These are phyloP conservation scores for Epinotia ramella DNA, from an alignment of 2,888 invertebrate species.

Conservation along the genomic window DNA sequence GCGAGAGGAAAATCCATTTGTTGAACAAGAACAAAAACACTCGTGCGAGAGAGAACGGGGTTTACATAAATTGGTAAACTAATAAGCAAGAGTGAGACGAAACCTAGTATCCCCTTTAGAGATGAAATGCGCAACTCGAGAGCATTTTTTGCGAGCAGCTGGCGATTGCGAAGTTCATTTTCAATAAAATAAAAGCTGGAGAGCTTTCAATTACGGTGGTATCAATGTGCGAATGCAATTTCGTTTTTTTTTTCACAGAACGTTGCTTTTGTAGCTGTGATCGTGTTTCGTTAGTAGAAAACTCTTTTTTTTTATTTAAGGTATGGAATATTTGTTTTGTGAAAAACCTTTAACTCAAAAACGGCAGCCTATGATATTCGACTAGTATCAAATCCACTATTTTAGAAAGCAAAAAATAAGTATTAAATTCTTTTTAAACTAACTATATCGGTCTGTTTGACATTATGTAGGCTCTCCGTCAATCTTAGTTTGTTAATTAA, in stretches of 20 bases:
- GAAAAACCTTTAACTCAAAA: too few relatives aligned
- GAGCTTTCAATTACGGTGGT: constrained; percentile 49
- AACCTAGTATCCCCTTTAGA: constrained; percentile 44
- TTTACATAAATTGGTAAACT: constrained; percentile 46
- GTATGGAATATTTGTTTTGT: neutral
- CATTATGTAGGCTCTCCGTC: neutral
- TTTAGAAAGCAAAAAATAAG: too few relatives aligned
- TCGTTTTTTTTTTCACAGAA: constrained; percentile 15
- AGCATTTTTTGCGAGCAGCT: constrained; percentile 63
- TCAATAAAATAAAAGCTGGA: constrained; percentile 63
- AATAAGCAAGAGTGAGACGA: constrained; percentile 53
- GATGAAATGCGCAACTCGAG: constrained; percentile 62
- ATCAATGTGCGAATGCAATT: constrained; percentile 29
- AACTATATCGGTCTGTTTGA: neutral
- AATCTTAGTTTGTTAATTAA: neutral
- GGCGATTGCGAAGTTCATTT: constrained; percentile 61
- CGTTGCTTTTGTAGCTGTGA: neutral
- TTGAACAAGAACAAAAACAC: constrained; percentile 50
- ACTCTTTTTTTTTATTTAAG: neutral
- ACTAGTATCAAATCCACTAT: too few relatives aligned
- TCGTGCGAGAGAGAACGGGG: constrained; percentile 44
- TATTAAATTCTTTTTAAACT: too few relatives aligned
- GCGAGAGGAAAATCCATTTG: constrained; percentile 46
- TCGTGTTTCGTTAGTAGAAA: neutral
- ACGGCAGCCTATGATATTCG: too few relatives aligned